A percentile compares a stretch with the other conserved stretches of the same genome.
phyloP scores from a whole-genome alignment of 2,797 vertebrate species.

The Cyprinodon diabolis region DNA sequence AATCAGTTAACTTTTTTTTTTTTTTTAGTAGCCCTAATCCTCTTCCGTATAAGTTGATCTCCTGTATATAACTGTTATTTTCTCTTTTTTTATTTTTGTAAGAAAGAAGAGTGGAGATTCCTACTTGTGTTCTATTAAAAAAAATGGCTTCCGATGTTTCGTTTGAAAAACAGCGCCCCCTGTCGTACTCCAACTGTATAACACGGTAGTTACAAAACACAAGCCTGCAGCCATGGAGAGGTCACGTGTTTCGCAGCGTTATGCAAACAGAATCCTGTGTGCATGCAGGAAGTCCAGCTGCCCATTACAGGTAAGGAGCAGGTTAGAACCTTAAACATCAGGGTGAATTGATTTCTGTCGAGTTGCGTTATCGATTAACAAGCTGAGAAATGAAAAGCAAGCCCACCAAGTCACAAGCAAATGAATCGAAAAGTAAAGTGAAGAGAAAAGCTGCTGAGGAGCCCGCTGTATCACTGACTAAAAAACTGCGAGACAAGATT shows the following conservation, averaged over 20 bases:
- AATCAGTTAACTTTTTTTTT: no score
- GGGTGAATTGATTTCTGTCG: background rate
- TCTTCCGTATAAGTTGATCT: no score
- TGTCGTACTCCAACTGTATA: slow-evolving; percentile 17
- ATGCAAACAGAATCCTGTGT: slow-evolving; percentile 13
- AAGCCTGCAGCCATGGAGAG: slow-evolving; percentile 13
- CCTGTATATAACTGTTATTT: no score
- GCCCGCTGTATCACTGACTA: slow-evolving; percentile 39
- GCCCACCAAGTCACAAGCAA: slow-evolving; percentile 24
- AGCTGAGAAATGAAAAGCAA: slow-evolving; percentile 59
- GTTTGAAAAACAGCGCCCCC: slow-evolving; percentile 35
- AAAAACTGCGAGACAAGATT: slow-evolving; percentile 65
- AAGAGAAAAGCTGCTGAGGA: slow-evolving; percentile 48
- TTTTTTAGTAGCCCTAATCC: no score
- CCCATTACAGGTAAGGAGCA: slow-evolving; percentile 18
- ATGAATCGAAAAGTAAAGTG: slow-evolving; percentile 45
- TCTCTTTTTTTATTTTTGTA: no score
- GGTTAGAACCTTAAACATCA: rapidly evolving
- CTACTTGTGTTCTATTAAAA: no score
- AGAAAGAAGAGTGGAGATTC: no score
- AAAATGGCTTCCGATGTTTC: background rate
- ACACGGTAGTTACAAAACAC: slow-evolving; percentile 71
- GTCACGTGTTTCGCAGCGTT: slow-evolving; percentile 44
- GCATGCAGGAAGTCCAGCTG: background rate
- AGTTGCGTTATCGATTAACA: background rate